These are phyloP conservation scores for Corythoichthys intestinalis DNA, from an alignment of 2,113 vertebrate genomes.

Conservation along the genomic window DNA sequence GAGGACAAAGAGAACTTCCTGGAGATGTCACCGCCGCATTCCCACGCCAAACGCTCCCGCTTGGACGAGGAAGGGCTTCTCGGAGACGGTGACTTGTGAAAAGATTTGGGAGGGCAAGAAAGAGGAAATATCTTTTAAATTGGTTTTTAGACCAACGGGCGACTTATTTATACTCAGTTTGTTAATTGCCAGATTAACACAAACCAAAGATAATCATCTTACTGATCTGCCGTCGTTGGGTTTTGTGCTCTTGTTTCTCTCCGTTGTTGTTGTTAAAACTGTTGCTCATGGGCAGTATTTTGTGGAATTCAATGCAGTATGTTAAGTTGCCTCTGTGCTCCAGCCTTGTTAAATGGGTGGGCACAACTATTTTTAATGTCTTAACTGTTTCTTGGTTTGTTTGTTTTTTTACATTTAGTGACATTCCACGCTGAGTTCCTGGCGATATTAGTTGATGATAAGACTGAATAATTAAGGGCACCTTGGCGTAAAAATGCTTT, in stretches of 20 bases:
- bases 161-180: slow-evolving; percentile 15
- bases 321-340: not conserved
- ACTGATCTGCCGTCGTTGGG: slow-evolving; percentile 13
- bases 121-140: not conserved
- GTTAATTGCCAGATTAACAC: slow-evolving; percentile 12
- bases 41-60: slow-evolving; percentile 81
- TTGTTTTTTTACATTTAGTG: not conserved
- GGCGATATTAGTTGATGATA: not conserved
- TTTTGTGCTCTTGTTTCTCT: slow-evolving; percentile 14
- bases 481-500: not conserved
- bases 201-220: slow-evolving; percentile 65
- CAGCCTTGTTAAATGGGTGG: not conserved
- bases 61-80: slow-evolving; percentile 75
- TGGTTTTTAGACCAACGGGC: not conserved
- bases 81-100: slow-evolving; percentile 56
- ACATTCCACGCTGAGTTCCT: not conserved
- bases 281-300: not conserved
- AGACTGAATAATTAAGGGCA: not conserved
- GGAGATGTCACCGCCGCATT: slow-evolving; percentile 69
- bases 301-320: not conserved
- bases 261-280: slow-evolving; percentile 3
- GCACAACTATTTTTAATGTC: not conserved
- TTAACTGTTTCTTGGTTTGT: not conserved
- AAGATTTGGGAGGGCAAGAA: not conserved
- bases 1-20: slow-evolving; percentile 94